Evolutionary conservation across 2,888 invertebrate genomes (phyloP), one percentile per base, ranked within the genome.

Genomic region (Tinea semifulvella): DNA sequence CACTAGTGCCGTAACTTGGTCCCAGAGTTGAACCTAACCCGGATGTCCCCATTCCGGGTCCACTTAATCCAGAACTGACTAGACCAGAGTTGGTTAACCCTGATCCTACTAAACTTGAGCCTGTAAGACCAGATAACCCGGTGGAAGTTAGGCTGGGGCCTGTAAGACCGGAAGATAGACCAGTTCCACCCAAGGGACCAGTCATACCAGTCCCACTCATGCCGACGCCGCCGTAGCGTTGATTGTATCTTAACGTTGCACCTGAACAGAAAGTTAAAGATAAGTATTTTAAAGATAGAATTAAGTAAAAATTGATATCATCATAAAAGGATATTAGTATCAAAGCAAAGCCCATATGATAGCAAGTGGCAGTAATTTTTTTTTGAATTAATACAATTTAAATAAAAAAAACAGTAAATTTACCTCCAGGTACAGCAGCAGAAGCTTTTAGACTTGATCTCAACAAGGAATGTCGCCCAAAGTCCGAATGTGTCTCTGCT

Each of bases 401-500:
- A 16, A 22, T 14, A 44, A 43, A 1, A 45, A 44, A 13, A 31
- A 13, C 13, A 13, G 31, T 7, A 13, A 22, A 20, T 39, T 38
- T 17, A 38, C 38, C 19, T 38, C 68, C 68, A 52, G 75, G 74
- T 44, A 75, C 58, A 43, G 76, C 73, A 26, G 66, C 62, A 7
- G 79, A 75, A 46, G 91, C 88, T 63, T 93, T 93, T 51, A 93
- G 80, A 61, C 91, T 92, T 47, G 92, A 91, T 49, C 92, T 84
- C 46, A 93, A 81, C 52, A 92, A 72, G n/a, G 92, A 91, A 61
- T 92, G 92, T 49, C 92, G 80, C 14, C 91, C 90, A 56, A 92
- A 93, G 66, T 94, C 94, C 1, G 91, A 86, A 63, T 93, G 94
- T 0, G 79, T 79, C 69, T 94, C 94, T 7, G 93, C 92, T 44